Conservation (phyloP, 2,113 vertebrate genomes). For the Bungarus multicinctus region DNA sequence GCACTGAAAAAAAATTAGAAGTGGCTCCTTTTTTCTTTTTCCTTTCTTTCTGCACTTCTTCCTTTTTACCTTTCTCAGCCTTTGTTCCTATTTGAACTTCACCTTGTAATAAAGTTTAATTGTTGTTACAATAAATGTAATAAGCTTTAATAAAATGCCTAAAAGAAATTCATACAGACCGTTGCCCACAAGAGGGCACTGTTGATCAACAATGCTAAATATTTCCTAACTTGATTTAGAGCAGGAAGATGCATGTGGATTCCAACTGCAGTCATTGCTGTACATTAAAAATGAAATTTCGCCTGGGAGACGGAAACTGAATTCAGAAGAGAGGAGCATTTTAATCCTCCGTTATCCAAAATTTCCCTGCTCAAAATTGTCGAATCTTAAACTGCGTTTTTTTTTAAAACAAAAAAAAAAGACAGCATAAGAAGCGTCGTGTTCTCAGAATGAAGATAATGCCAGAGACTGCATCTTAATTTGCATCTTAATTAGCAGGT, state of each 20-base stretch:
- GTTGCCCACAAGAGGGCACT: slow-evolving; percentile 29
- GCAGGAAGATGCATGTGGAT: no score
- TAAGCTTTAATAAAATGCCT: no score
- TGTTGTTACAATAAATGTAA: no score
- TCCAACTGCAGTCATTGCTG: not conserved
- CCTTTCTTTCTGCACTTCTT: no score
- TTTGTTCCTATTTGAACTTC: no score
- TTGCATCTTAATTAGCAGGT: not conserved
- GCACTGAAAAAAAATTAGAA: no score
- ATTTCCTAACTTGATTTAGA: not conserved
- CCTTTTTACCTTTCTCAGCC: no score
- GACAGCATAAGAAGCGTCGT: not conserved
- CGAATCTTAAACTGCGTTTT: not conserved
- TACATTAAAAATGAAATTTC: not conserved
- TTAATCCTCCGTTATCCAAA: not conserved
- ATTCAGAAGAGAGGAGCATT: not conserved
- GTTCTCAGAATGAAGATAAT: not conserved
- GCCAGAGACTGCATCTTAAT: not conserved
- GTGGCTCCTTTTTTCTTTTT: no score
- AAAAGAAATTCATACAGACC: not conserved
- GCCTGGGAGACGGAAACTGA: not conserved
- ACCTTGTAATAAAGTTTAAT: no score
- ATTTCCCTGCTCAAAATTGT: not conserved
- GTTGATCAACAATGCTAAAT: not conserved
- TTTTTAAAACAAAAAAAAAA: not conserved